A percentile compares a stretch with the other conserved stretches of the same genome.
Evolutionary conservation across 2,113 vertebrate genomes (phyloP).

Genomic region (Scomber scombrus): DNA sequence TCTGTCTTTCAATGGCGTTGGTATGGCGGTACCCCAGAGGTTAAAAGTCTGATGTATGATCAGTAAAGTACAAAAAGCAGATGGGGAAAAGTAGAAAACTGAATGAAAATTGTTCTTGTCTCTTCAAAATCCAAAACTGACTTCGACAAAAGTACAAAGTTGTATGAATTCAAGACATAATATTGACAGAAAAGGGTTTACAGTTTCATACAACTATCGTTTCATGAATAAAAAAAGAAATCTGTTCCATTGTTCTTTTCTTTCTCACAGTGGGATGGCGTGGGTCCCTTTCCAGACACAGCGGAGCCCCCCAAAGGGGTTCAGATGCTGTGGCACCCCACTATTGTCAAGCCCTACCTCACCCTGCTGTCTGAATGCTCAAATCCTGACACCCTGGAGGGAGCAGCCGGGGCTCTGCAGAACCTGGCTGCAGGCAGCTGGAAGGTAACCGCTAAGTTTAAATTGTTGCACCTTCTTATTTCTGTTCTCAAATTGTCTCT

Average conservation of each 20-base stretch:
- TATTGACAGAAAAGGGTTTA: neutral
- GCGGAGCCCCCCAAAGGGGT: constrained; percentile 97
- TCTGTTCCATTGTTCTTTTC: constrained; percentile 10
- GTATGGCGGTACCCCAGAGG: neutral
- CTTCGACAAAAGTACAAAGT: neutral
- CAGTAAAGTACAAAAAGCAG: neutral
- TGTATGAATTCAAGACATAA: neutral
- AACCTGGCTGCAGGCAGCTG: constrained; percentile 99
- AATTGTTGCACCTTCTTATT: neutral
- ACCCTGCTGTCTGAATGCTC: constrained; percentile 99
- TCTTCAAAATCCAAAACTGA: neutral
- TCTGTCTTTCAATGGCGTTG: neutral
- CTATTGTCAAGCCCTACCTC: constrained; percentile 99
- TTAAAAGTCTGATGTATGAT: no score
- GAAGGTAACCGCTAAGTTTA: constrained; percentile 88
- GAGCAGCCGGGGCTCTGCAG: constrained; percentile 97
- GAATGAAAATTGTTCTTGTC: neutral
- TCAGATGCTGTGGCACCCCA: constrained; percentile 99
- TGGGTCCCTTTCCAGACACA: constrained; percentile 96
- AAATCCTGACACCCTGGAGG: constrained; percentile 98
- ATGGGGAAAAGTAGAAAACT: neutral
- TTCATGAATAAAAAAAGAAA: neutral
- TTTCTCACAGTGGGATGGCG: constrained; percentile 93
- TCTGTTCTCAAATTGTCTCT: neutral
- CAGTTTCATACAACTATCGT: neutral